Evolutionary conservation across 2,113 vertebrate species (phyloP), one percentile per base, ranked within the genome.

Genomic region (Colossoma macropomum): DNA sequence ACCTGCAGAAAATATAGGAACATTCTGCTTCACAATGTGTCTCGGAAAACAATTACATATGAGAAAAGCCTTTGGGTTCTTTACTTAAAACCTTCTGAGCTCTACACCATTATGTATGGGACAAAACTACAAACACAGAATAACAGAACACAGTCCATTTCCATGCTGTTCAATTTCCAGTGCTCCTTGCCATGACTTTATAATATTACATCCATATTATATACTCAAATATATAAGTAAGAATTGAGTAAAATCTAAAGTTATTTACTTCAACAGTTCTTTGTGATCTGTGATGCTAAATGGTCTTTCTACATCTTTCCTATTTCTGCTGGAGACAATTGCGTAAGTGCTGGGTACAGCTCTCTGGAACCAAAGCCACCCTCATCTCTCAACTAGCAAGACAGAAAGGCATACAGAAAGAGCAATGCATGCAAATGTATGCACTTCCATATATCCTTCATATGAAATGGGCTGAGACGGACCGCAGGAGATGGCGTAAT

Each of bases 1-100:
- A 75, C 52, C 28, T 17, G 13, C 0, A 30, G 41, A 75, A 75
- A 48, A 62, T 32, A 62, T 59, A 59, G 15, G 13, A 30, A 79
- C 52, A n/a, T 45, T 68, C 38, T 41, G 27, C 19, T 27, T 32
- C 25, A 73, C 21, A 76, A 75, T 54, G 34, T 56, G 45, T 77
- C 32, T 79, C 38, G 38, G 38, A 74, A 84, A 79, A 79, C 25
- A 34, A 74, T 74, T 79, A n/a, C 82, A 79, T 11, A 15, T 30
- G 28, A 75, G 32, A 28, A 56, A 13, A 52, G 71, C 45, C 28
- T 75, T 41, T 32, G 62, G 27, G 50, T 77, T n/a, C 23, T 41
- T 59, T 50, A 25, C 52, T 32, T 30, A 54, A 45, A 21, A 72
- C 52, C 23, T 23, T 65, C 2, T 19, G 19, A 60, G 59, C 19